Conservation (phyloP, 2,113 vertebrate genomes). For the Propithecus coquereli region DNA sequence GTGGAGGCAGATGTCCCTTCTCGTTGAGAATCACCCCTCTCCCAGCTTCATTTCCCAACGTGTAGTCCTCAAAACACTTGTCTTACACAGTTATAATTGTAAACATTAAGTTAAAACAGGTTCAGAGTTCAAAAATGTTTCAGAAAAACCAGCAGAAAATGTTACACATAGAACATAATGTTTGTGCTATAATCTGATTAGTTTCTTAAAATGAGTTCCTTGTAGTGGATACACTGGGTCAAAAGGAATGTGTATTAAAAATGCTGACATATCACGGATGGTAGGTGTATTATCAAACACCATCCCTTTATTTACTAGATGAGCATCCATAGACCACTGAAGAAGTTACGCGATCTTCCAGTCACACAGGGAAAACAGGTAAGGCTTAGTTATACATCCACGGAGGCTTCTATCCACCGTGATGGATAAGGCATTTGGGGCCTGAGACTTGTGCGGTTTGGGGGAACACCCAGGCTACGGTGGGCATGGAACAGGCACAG, state of each 20-base stretch:
- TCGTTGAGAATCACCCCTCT: background rate
- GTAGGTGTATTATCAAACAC: background rate
- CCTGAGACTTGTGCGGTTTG: background rate
- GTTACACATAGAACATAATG: background rate
- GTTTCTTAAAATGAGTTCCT: background rate
- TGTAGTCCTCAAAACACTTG: background rate
- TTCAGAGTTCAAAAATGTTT: background rate
- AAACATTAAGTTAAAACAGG: background rate
- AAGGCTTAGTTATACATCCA: background rate
- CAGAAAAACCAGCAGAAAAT: background rate
- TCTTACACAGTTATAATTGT: background rate
- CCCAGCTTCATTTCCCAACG: background rate
- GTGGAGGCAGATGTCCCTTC: background rate
- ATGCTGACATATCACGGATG: background rate
- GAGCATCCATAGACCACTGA: background rate
- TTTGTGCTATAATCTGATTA: background rate
- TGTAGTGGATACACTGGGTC: background rate
- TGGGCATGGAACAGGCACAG: rapidly evolving
- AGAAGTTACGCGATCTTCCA: background rate
- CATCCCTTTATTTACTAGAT: background rate
- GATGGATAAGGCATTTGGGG: too few relatives aligned
- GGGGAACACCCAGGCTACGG: background rate
- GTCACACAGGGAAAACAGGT: background rate
- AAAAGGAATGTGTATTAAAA: background rate
- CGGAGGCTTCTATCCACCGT: background rate